These are phyloP conservation scores for Pleuronectes platessa DNA, from an alignment of 2,113 vertebrate genomes.

Conservation along the genomic window DNA sequence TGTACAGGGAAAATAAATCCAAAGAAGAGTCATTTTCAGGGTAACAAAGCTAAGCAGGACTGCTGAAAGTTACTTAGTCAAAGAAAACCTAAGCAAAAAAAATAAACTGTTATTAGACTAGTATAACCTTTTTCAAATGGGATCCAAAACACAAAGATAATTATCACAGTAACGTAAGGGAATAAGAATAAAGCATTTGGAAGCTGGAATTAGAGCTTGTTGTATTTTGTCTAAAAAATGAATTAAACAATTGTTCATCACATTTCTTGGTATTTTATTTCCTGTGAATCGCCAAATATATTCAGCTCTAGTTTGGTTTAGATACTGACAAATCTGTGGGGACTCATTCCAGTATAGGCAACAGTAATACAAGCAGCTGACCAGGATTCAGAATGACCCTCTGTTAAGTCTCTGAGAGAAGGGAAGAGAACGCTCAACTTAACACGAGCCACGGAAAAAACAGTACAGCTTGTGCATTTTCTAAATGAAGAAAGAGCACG, in stretches of 20 bases:
- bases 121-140: not conserved
- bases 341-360: not conserved
- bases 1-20: conserved; percentile 58
- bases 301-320: no score
- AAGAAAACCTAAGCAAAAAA: not conserved
- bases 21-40: conserved; percentile 46
- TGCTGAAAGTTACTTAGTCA: not conserved
- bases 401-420: not conserved
- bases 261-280: no score
- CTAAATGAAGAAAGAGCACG: not conserved
- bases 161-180: not conserved
- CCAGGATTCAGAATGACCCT: conserved; percentile 22
- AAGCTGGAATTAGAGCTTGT: no score
- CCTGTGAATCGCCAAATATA: no score
- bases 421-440: not conserved
- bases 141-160: not conserved
- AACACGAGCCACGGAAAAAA: conserved; percentile 12
- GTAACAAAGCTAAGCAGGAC: conserved; percentile 29
- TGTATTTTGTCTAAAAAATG: no score
- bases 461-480: conserved; percentile 3
- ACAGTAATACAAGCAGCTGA: conserved; percentile 33
- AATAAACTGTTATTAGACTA: conserved; percentile 1
- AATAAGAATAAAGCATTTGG: no score
- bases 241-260: no score
- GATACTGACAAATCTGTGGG: not conserved